A percentile compares a stretch with the other conserved stretches of the same genome.
Evolutionary conservation across 2,113 vertebrate genomes (phyloP).

Genomic region (Apus apus): DNA sequence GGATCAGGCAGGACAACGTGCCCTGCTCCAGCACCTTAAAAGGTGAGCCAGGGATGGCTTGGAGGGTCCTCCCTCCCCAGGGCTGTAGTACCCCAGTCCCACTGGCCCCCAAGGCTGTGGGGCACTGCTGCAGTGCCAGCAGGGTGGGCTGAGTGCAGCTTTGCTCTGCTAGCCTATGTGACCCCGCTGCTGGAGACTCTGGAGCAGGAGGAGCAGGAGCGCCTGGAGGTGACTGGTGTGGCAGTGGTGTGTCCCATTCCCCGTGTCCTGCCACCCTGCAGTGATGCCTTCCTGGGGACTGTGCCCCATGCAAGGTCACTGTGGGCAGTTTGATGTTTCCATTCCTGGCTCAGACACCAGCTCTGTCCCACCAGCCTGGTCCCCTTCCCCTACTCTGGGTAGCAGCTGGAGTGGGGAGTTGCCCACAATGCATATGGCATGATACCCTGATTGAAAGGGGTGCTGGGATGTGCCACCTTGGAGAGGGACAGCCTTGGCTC

Average conservation of each 20-base stretch:
- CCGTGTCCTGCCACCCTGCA: not conserved
- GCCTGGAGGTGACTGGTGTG: not conserved
- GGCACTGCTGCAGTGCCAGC: not conserved
- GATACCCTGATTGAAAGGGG: not conserved
- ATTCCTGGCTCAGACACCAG: not conserved
- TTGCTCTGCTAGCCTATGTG: conserved; percentile 10
- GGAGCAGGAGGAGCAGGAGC: conserved; percentile 51
- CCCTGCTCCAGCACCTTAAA: conserved; percentile 80
- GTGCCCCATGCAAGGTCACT: not conserved
- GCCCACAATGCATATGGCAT: not conserved
- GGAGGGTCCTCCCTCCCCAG: too few species aligned
- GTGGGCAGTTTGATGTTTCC: not conserved
- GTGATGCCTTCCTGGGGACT: not conserved
- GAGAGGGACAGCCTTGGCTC: not conserved
- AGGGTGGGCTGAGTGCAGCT: not conserved
- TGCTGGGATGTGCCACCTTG: not conserved
- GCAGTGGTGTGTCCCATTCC: not conserved
- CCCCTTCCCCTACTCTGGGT: not conserved
- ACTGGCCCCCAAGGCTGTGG: not conserved
- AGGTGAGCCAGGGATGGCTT: conserved; percentile 61
- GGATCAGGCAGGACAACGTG: conserved; percentile 63
- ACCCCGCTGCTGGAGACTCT: conserved; percentile 42
- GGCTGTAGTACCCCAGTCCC: not conserved
- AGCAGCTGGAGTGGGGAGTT: not conserved
- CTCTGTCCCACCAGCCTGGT: not conserved